A percentile compares a stretch with the other conserved stretches of the same genome.
These are phyloP conservation scores for Hypena proboscidalis DNA, from an alignment of 2,888 invertebrate species.

Conservation along the genomic window DNA sequence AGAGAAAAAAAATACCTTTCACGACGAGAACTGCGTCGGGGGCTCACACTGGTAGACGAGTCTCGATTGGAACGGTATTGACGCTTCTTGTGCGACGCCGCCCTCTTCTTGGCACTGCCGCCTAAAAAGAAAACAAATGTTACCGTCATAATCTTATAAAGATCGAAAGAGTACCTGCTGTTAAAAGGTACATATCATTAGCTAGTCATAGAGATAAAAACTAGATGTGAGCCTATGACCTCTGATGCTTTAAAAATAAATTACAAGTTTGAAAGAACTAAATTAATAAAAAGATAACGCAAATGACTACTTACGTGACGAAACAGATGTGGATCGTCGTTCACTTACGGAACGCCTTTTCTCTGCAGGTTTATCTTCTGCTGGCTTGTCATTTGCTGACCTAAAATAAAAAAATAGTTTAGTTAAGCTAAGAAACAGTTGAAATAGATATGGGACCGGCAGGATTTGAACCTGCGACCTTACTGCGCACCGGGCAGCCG, in stretches of 20 bases:
- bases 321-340: constrained; percentile 74
- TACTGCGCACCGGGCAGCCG: too few species aligned
- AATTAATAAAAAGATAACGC: not conserved
- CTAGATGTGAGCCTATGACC: too few species aligned
- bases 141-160: too few species aligned
- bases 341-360: constrained; percentile 73
- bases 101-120: constrained; percentile 90
- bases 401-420: constrained; percentile 34
- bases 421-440: too few species aligned
- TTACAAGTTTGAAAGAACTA: too few species aligned
- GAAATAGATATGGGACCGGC: too few species aligned
- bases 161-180: too few species aligned
- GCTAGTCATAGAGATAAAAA: too few species aligned
- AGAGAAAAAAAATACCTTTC: too few species aligned
- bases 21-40: constrained; percentile 80
- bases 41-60: constrained; percentile 88
- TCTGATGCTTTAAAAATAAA: too few species aligned
- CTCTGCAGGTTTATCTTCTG: constrained; percentile 65
- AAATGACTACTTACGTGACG: constrained; percentile 64
- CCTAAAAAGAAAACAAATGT: constrained; percentile 44
- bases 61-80: constrained; percentile 95
- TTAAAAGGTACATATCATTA: too few species aligned
- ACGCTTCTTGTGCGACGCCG: constrained; percentile 93
- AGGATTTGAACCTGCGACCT: too few species aligned
- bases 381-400: constrained; percentile 57